Evolutionary conservation across 2,113 vertebrate species (phyloP).

Genomic region (Nanorana parkeri): DNA sequence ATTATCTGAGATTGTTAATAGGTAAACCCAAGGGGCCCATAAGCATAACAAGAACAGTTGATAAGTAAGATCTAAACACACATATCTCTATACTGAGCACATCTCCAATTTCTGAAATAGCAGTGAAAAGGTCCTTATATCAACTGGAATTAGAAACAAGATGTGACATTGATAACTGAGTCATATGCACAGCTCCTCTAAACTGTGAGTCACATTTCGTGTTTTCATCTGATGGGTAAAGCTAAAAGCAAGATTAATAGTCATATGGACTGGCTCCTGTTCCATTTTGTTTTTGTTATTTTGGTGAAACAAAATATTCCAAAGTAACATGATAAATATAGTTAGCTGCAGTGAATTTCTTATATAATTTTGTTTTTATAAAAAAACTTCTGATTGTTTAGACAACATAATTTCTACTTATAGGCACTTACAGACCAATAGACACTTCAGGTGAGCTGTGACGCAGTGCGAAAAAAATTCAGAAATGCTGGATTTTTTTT

Average conservation of each 20-base stretch:
- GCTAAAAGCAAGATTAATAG: constrained; percentile 11
- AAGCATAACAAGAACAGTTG: background rate
- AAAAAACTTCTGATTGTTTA: too few species aligned
- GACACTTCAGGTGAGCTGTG: too few species aligned
- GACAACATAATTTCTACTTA: too few species aligned
- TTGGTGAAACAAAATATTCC: background rate
- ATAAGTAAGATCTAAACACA: constrained; percentile 15
- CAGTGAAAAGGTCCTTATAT: constrained; percentile 29
- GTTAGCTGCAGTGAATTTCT: too few species aligned
- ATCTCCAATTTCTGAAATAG: constrained; percentile 1
- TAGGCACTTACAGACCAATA: too few species aligned
- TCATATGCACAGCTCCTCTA: constrained; percentile 29
- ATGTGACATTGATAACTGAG: constrained; percentile 50
- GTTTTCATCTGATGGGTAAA: constrained; percentile 38
- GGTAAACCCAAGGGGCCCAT: background rate
- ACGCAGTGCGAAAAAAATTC: too few species aligned
- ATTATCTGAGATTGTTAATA: constrained; percentile 17
- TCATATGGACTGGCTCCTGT: background rate
- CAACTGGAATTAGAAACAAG: constrained; percentile 4
- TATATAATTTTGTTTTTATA: too few species aligned
- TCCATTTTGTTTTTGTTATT: background rate
- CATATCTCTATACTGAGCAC: background rate
- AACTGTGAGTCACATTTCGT: constrained; percentile 47
- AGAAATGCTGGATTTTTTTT: too few species aligned
- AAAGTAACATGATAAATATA: too few species aligned